These are phyloP conservation scores for Hydrolagus affinis DNA, from an alignment of 2,113 vertebrate genomes.

Conservation along the genomic window DNA sequence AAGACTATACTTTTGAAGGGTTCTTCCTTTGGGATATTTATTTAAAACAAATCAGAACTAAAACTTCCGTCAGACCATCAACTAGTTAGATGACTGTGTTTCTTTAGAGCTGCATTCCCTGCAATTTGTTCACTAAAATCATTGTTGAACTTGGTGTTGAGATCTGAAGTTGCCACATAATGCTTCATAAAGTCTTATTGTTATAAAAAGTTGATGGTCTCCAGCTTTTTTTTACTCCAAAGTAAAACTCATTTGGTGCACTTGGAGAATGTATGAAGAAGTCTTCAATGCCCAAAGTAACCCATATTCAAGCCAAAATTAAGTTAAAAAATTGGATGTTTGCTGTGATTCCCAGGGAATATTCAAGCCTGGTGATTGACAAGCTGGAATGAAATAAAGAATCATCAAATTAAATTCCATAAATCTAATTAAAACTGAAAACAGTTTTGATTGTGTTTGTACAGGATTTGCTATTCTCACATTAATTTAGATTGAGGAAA, in stretches of 20 bases:
- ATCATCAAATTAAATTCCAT: background rate
- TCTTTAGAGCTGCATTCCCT: too few relatives aligned
- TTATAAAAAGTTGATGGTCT: background rate
- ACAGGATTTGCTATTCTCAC: background rate
- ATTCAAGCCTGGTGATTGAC: background rate
- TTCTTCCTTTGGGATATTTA: too few relatives aligned
- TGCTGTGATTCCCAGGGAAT: background rate
- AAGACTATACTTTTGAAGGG: too few relatives aligned
- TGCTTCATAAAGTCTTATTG: background rate
- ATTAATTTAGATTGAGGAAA: background rate
- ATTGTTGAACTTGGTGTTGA: background rate
- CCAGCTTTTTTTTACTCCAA: background rate
- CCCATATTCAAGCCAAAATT: background rate
- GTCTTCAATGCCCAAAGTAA: background rate
- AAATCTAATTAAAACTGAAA: background rate
- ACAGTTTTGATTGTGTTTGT: background rate
- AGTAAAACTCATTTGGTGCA: background rate
- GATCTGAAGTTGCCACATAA: background rate
- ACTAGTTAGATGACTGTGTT: too few relatives aligned
- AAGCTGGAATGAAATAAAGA: background rate
- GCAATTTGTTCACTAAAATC: background rate
- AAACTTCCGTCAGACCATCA: too few relatives aligned
- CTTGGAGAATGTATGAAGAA: background rate
- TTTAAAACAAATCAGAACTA: too few relatives aligned
- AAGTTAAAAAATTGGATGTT: background rate